Evolutionary conservation across 2,113 vertebrate species (phyloP).

Genomic region (Rhadina sibilatrix): DNA sequence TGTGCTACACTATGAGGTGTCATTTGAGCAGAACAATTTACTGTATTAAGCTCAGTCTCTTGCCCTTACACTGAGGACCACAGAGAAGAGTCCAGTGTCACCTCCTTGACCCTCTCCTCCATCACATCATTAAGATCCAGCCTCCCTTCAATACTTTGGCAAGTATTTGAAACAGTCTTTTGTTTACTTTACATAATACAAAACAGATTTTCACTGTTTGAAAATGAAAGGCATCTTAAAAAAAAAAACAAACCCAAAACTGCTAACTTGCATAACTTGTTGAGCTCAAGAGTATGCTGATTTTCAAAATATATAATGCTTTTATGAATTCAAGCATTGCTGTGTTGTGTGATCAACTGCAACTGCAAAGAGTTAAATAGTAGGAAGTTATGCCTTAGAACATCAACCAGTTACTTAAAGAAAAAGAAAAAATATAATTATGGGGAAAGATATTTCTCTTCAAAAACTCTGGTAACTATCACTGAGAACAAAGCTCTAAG

Average conservation of each 20-base stretch:
- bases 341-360: background rate
- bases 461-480: background rate
- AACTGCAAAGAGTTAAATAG: background rate
- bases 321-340: background rate
- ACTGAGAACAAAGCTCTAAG: background rate
- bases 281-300: background rate
- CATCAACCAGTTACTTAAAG: background rate
- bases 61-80: background rate
- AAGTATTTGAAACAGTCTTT: background rate
- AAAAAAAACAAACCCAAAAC: background rate
- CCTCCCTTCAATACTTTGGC: background rate
- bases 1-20: background rate
- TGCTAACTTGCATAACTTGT: background rate
- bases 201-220: background rate
- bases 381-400: background rate
- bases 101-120: background rate
- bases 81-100: background rate
- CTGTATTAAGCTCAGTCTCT: background rate
- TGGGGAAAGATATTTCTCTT: background rate
- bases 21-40: background rate
- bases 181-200: background rate
- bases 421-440: background rate
- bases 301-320: background rate
- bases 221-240: background rate
- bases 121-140: background rate